phyloP scores from a whole-genome alignment of 1,140 invertebrate genomes.

The Cyphomyrmex costatus region DNA sequence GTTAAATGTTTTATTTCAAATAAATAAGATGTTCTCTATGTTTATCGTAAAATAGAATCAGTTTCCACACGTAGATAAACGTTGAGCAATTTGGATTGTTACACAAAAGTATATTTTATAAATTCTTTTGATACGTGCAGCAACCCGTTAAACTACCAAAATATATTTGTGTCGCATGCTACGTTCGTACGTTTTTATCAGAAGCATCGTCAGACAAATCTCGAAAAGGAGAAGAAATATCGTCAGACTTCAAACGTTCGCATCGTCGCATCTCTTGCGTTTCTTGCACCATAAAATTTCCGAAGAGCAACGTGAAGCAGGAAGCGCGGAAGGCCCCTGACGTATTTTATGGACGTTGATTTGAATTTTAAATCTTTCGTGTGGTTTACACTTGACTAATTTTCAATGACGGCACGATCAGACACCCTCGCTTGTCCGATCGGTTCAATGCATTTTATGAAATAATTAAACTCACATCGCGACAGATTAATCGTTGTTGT shows the following conservation, averaged over 20 bases:
- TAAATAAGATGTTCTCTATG: not conserved
- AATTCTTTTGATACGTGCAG: conserved; percentile 51
- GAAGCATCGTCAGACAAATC: conserved; percentile 47
- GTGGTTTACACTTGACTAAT: conserved; percentile 73
- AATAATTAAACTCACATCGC: conserved; percentile 59
- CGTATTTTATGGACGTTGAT: conserved; percentile 69
- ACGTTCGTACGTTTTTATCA: conserved; percentile 65
- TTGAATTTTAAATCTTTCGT: conserved; percentile 77
- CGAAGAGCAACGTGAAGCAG: conserved; percentile 47
- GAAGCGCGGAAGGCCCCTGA: conserved; percentile 33
- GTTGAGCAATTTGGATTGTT: conserved; percentile 14
- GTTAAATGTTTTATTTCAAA: not conserved
- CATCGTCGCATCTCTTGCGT: conserved; percentile 65
- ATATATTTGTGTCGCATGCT: conserved; percentile 48
- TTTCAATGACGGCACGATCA: conserved; percentile 54
- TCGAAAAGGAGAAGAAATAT: conserved; percentile 64
- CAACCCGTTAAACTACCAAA: conserved; percentile 20
- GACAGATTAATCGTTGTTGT: conserved; percentile 58
- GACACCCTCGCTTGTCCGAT: not conserved
- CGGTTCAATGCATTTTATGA: conserved; percentile 52
- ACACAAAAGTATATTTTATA: not conserved
- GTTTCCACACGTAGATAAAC: conserved; percentile 11
- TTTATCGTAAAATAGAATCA: not conserved
- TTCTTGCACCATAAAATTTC: conserved; percentile 72
- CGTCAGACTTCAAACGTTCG: conserved; percentile 70